phyloP scores from a whole-genome alignment of 2,888 invertebrate genomes.

The Formica aserva region DNA sequence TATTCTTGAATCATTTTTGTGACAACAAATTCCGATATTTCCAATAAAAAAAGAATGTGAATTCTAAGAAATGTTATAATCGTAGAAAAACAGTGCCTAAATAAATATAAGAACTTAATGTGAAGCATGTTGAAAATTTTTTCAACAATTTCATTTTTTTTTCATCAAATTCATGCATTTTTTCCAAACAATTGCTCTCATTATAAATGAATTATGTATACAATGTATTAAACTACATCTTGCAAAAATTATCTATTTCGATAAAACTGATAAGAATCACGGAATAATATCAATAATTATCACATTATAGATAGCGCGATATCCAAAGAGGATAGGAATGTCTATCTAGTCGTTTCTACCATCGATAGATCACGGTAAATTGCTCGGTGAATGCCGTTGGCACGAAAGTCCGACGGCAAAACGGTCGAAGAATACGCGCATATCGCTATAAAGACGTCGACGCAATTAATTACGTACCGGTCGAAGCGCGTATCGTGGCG shows the following conservation, averaged over 20 bases:
- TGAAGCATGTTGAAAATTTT: background rate
- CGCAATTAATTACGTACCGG: constrained; percentile 39
- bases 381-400: constrained; percentile 5
- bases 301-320: background rate
- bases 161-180: too few species aligned
- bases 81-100: background rate
- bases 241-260: constrained; percentile 7
- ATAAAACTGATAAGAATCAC: constrained; percentile 14
- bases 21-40: background rate
- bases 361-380: constrained; percentile 39
- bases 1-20: background rate
- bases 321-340: background rate
- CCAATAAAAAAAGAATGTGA: background rate
- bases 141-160: background rate
- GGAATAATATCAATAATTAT: constrained; percentile 32
- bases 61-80: background rate
- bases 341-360: background rate
- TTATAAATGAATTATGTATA: background rate
- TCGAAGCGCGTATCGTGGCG: constrained; percentile 29
- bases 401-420: constrained; percentile 9
- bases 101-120: background rate
- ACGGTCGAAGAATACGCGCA: constrained; percentile 21
- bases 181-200: background rate
- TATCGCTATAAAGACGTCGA: constrained; percentile 41
- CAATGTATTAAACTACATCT: background rate